Percentiles rank a stretch among this genome's conserved stretches.
phyloP scores from a whole-genome alignment of 2,797 vertebrate species.

The Thunnus albacares region DNA sequence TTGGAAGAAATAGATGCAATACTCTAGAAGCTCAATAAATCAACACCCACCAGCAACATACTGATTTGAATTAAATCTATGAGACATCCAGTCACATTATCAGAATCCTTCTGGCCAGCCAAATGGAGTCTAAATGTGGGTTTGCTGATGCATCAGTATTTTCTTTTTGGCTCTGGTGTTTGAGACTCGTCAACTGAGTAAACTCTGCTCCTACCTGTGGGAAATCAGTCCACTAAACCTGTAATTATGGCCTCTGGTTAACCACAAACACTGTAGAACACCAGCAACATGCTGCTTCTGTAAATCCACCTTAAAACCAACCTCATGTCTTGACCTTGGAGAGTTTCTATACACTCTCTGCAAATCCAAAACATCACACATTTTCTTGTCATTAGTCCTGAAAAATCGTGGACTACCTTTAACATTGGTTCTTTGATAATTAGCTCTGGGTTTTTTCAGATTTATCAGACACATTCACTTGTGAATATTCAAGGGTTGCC shows the following conservation, averaged over 20 bases:
- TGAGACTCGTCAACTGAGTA: slow-evolving; percentile 24
- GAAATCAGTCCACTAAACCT: slow-evolving; percentile 39
- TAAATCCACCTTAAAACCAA: slow-evolving; percentile 39
- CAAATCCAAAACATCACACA: slow-evolving; percentile 1
- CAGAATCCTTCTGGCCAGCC: slow-evolving; percentile 13
- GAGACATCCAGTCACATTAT: neutral
- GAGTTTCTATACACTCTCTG: neutral
- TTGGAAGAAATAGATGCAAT: neutral
- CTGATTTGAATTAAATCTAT: neutral
- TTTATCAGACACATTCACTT: neutral
- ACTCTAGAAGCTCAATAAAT: neutral
- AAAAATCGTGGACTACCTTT: neutral
- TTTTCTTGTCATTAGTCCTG: neutral
- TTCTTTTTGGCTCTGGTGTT: slow-evolving; percentile 28
- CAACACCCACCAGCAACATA: neutral
- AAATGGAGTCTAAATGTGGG: slow-evolving; percentile 1
- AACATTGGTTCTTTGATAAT: slow-evolving; percentile 1
- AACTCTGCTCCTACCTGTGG: slow-evolving; percentile 53
- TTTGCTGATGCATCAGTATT: slow-evolving; percentile 47
- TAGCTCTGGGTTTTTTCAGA: neutral
- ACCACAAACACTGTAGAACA: slow-evolving; percentile 53
- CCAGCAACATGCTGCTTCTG: slow-evolving; percentile 21
- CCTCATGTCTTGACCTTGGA: slow-evolving; percentile 12
- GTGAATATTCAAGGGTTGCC: neutral
- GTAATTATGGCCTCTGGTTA: slow-evolving; percentile 56